A percentile compares a stretch with the other conserved stretches of the same genome.
phyloP scores from a whole-genome alignment of 2,888 invertebrate genomes.

The Caenorhabditis sp. region DNA sequence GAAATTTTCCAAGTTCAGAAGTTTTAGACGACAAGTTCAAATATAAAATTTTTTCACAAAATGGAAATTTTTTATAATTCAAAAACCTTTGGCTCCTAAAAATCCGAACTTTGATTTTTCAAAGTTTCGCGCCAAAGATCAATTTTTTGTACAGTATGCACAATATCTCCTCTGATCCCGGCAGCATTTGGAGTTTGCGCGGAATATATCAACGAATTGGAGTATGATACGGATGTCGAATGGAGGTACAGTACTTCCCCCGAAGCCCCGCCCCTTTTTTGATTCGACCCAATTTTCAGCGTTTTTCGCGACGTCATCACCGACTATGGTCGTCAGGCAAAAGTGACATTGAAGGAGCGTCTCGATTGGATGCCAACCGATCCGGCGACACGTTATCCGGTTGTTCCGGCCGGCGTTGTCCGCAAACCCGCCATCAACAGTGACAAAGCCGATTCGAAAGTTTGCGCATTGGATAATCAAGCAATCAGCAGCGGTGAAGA shows the following conservation, averaged over 20 bases:
- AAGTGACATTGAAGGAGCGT: slow-evolving; percentile 22
- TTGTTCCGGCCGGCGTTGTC: background rate
- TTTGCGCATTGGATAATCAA: background rate
- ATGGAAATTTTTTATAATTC: background rate
- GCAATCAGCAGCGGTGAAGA: background rate
- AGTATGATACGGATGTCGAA: slow-evolving; percentile 19
- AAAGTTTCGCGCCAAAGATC: too few species aligned
- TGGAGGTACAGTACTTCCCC: slow-evolving; percentile 14
- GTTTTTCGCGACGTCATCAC: slow-evolving; percentile 29
- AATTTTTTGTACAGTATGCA: slow-evolving; percentile 19
- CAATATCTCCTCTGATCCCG: slow-evolving; percentile 6
- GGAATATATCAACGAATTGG: slow-evolving; percentile 20
- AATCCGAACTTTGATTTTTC: background rate
- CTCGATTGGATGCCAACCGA: slow-evolving; percentile 21
- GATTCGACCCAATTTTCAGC: slow-evolving; percentile 5
- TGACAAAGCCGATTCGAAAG: background rate
- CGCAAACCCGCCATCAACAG: background rate
- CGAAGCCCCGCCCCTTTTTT: background rate
- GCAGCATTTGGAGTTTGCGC: slow-evolving; percentile 7
- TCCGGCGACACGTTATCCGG: background rate
- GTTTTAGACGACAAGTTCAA: too few species aligned
- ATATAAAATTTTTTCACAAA: too few species aligned
- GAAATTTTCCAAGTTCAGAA: too few species aligned
- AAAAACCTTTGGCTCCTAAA: too few species aligned
- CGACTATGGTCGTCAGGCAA: slow-evolving; percentile 18